A percentile compares a stretch with the other conserved stretches of the same genome.
phyloP scores from a whole-genome alignment of 2,113 vertebrate genomes.

The Gymnorhina tibicen region DNA sequence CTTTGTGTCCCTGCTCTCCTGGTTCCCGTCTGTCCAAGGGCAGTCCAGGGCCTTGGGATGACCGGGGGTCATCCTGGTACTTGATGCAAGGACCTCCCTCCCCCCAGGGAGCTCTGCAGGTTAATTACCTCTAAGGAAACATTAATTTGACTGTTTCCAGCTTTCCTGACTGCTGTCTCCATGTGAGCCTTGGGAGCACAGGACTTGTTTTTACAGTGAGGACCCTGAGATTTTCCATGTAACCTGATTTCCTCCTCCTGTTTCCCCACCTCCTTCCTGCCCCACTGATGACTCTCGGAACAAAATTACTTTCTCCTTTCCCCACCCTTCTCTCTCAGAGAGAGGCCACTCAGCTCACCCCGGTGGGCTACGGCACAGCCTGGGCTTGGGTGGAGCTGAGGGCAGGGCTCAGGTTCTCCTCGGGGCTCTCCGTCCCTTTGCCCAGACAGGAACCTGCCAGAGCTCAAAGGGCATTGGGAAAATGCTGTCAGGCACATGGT shows the following conservation, averaged over 20 bases:
- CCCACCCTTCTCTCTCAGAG: neutral
- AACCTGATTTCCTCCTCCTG: neutral
- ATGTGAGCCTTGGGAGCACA: fast-evolving
- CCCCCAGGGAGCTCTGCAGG: neutral
- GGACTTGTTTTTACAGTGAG: neutral
- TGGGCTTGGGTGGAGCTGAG: neutral
- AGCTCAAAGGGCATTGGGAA: neutral
- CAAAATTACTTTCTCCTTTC: neutral
- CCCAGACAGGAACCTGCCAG: neutral
- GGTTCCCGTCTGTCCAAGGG: fast-evolving
- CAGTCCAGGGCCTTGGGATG: neutral
- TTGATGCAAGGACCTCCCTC: neutral
- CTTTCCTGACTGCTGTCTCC: neutral
- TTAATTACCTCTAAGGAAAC: neutral
- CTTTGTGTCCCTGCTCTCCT: neutral
- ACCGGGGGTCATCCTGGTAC: neutral
- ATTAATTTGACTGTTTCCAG: neutral
- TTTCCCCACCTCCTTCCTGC: neutral
- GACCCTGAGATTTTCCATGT: neutral
- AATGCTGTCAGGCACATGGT: neutral
- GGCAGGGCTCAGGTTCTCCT: neutral
- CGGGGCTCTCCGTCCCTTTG: neutral
- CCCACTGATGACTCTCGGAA: neutral
- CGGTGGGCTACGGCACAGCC: fast-evolving
- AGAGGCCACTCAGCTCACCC: too few relatives aligned